phyloP scores from a whole-genome alignment of 1,140 invertebrate species.

The Tetramorium simillimum region DNA sequence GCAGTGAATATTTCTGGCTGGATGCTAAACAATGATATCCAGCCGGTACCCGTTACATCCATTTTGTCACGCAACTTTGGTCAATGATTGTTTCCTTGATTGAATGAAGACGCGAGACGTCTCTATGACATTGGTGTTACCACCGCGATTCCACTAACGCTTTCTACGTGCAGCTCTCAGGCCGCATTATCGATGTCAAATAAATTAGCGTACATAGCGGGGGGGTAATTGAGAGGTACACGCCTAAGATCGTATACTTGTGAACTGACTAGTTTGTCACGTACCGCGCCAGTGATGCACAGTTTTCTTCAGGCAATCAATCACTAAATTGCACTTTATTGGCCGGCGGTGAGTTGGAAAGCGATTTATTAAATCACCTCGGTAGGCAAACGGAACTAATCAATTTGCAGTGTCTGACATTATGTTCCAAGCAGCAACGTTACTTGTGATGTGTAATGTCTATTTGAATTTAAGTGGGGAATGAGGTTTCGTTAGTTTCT shows the following conservation, averaged over 20 bases:
- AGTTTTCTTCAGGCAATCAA: slow-evolving; percentile 11
- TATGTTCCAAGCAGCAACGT: background rate
- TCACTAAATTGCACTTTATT: slow-evolving; percentile 25
- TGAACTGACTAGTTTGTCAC: slow-evolving; percentile 24
- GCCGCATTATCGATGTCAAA: slow-evolving; percentile 31
- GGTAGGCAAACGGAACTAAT: slow-evolving; percentile 21
- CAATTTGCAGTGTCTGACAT: background rate
- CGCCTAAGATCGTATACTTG: slow-evolving; percentile 19
- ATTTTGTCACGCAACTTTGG: slow-evolving; percentile 22
- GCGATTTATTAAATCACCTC: background rate
- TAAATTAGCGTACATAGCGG: slow-evolving; percentile 46
- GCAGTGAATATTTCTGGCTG: background rate
- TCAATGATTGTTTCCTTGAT: slow-evolving; percentile 20
- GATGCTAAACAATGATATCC: slow-evolving; percentile 7
- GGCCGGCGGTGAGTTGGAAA: background rate
- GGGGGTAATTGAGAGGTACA: slow-evolving; percentile 40
- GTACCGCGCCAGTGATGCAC: slow-evolving; percentile 24
- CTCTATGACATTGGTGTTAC: slow-evolving; percentile 1
- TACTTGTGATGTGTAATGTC: background rate
- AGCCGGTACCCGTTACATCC: background rate
- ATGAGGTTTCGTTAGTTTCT: background rate
- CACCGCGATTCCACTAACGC: background rate
- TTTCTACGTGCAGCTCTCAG: background rate
- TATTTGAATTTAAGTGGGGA: background rate
- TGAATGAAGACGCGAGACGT: slow-evolving; percentile 28